Evolutionary conservation across 2,797 vertebrate genomes (phyloP).

Genomic region (Caiman crocodilus): DNA sequence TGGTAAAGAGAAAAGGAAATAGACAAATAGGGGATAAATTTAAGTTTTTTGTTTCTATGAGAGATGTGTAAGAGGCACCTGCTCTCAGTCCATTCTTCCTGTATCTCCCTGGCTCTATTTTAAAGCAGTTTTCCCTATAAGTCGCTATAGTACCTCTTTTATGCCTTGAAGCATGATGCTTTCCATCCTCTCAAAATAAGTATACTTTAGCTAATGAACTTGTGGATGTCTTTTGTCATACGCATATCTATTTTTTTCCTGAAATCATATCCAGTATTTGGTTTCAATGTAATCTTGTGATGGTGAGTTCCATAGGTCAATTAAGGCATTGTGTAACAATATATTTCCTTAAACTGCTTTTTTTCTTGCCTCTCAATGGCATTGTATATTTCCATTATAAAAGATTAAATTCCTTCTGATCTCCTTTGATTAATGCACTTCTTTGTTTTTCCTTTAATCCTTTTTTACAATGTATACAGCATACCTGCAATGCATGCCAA

Average conservation of each 20-base stretch:
- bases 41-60: not conserved
- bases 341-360: not conserved
- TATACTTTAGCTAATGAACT: not conserved
- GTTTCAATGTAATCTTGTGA: not conserved
- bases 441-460: not conserved
- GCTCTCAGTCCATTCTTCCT: not conserved
- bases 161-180: not conserved
- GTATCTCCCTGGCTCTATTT: not conserved
- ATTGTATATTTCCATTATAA: not conserved
- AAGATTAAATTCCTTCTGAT: not conserved
- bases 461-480: not conserved
- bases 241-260: not conserved
- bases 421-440: not conserved
- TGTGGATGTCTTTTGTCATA: not conserved
- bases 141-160: not conserved
- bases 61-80: not conserved
- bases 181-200: not conserved
- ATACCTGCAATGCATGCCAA: not conserved
- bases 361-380: not conserved
- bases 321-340: not conserved
- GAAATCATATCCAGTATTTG: not conserved
- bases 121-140: not conserved
- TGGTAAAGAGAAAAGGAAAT: not conserved
- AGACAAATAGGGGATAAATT: not conserved
- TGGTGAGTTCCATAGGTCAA: not conserved